A percentile compares a stretch with the other conserved stretches of the same genome.
Conservation (phyloP, 1,140 invertebrate species). For the Polyergus mexicanus region DNA sequence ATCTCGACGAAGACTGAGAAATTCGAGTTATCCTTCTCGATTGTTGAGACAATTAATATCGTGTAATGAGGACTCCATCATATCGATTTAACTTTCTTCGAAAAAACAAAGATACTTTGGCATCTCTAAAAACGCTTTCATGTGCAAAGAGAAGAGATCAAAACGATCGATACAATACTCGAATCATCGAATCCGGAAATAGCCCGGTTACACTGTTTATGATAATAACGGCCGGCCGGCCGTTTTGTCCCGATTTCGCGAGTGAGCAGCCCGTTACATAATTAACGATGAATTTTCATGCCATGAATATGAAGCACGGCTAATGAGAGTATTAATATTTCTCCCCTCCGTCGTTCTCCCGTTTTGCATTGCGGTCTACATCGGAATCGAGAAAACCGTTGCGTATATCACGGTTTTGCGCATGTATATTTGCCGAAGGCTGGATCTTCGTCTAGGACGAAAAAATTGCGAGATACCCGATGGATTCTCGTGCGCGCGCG, state of each 20-base stretch:
- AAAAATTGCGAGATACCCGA: background rate
- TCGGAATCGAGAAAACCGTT: conserved; percentile 8
- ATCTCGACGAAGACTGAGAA: background rate
- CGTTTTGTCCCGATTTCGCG: conserved; percentile 46
- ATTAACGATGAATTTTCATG: conserved; percentile 77
- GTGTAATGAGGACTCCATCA: background rate
- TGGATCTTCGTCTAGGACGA: background rate
- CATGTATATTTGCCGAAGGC: background rate
- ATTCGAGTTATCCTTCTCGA: background rate
- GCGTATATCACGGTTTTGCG: background rate
- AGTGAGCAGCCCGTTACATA: conserved; percentile 68
- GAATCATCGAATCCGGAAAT: conserved; percentile 32
- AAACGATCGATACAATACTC: conserved; percentile 27
- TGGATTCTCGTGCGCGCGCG: background rate
- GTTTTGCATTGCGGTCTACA: background rate
- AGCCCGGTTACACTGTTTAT: conserved; percentile 66
- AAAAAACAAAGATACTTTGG: background rate
- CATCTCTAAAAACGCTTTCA: background rate
- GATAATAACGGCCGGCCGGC: conserved; percentile 53
- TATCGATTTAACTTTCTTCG: background rate
- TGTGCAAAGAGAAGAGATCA: background rate
- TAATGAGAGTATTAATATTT: conserved; percentile 79
- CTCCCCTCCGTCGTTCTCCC: conserved; percentile 1
- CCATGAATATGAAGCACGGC: conserved; percentile 71
- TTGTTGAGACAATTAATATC: conserved; percentile 5